phyloP scores from a whole-genome alignment of 2,888 invertebrate species.

The Nemapogon koenigi region DNA sequence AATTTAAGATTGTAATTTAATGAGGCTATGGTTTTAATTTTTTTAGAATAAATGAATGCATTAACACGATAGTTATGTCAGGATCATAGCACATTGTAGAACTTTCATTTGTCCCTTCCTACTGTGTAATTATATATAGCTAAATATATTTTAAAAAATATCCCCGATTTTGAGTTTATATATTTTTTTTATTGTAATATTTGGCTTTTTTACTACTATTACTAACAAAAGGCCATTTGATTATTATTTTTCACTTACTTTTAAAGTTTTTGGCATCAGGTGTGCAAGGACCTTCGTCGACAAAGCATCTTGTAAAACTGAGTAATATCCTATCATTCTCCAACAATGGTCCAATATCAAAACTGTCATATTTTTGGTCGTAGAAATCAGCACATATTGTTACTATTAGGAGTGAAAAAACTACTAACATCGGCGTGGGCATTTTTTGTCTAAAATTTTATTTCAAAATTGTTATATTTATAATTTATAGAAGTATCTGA shows the following conservation, averaged over 20 bases:
- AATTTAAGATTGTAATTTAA: constrained; percentile 19
- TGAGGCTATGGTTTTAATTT: no score
- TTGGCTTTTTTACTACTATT: background rate
- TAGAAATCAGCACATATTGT: constrained; percentile 53
- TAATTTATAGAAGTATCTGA: no score
- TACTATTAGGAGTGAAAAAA: constrained; percentile 19
- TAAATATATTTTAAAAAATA: background rate
- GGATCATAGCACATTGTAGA: no score
- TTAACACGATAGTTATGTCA: no score
- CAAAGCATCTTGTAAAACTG: constrained; percentile 73
- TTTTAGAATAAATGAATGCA: no score
- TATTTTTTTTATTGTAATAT: background rate
- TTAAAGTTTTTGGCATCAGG: constrained; percentile 76
- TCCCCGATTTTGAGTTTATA: background rate
- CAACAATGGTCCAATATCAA: constrained; percentile 73
- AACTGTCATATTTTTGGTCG: constrained; percentile 72
- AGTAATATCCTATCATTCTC: constrained; percentile 71
- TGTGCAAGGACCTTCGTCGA: constrained; percentile 71
- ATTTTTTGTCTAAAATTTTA: no score
- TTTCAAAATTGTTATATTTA: no score
- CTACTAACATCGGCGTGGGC: no score
- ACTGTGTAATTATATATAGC: no score
- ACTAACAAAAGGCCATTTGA: background rate
- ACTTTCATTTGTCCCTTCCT: no score
- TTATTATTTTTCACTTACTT: no score